Percentiles rank a stretch among this genome's conserved stretches.
phyloP scores from a whole-genome alignment of 2,113 vertebrate genomes.

The Todiramphus saurophagus region DNA sequence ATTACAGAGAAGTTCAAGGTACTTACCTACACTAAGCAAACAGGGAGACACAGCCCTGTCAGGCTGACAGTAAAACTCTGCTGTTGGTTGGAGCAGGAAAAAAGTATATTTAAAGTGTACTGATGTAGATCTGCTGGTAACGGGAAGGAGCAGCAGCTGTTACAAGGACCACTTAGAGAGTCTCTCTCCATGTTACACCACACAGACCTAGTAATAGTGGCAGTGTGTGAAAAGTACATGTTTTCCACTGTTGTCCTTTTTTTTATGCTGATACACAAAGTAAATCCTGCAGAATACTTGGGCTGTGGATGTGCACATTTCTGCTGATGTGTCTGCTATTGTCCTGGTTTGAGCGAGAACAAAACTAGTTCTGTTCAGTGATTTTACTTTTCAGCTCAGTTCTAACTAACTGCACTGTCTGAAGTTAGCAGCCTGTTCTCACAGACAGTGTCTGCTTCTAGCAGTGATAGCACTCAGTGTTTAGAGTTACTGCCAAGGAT shows the following conservation, averaged over 20 bases:
- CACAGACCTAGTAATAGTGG: not conserved
- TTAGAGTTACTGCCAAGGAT: no score
- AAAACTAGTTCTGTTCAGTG: no score
- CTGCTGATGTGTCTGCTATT: not conserved
- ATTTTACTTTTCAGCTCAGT: no score
- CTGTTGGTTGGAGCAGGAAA: not conserved
- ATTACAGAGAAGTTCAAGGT: not conserved
- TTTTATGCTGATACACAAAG: not conserved
- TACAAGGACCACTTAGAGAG: not conserved
- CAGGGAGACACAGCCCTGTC: not conserved
- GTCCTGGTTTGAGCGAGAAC: no score
- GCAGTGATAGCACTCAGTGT: no score
- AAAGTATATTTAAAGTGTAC: not conserved
- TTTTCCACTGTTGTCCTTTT: not conserved
- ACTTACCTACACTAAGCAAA: not conserved
- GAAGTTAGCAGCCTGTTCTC: no score
- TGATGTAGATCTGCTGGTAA: not conserved
- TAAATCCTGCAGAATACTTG: not conserved
- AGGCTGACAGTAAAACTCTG: not conserved
- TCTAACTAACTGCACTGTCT: no score
- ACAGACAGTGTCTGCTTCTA: no score
- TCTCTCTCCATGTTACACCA: not conserved
- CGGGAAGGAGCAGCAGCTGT: not conserved
- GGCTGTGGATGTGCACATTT: not conserved
- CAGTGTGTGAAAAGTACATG: not conserved